Conservation (phyloP, 1,140 invertebrate genomes). For the Lordiphosa clarofinis region DNA sequence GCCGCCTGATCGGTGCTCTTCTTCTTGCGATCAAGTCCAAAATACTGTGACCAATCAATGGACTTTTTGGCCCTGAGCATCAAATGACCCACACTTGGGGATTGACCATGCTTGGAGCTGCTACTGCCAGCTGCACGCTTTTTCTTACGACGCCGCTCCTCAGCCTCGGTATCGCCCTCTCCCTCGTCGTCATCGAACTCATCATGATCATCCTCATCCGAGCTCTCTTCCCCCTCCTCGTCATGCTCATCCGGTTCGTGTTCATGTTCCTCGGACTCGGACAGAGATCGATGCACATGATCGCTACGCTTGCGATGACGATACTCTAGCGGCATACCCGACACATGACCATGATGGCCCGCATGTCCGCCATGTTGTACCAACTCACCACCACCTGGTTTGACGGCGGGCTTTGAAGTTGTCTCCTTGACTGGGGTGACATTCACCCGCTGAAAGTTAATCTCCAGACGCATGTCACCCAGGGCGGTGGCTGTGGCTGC, state of each 20-base stretch:
- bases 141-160: constrained; percentile 73
- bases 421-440: constrained; percentile 42
- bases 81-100: constrained; percentile 49
- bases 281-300: constrained; percentile 55
- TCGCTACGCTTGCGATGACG: constrained; percentile 73
- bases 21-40: constrained; percentile 89
- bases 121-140: constrained; percentile 45
- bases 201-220: constrained; percentile 80
- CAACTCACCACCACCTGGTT: constrained; percentile 29
- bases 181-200: constrained; percentile 80
- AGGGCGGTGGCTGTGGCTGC: constrained; percentile 44
- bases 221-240: constrained; percentile 72
- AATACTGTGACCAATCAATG: constrained; percentile 91
- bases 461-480: constrained; percentile 66
- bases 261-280: constrained; percentile 68
- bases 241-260: constrained; percentile 80
- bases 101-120: constrained; percentile 37
- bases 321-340: constrained; percentile 35
- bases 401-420: constrained; percentile 3
- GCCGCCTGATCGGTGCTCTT: constrained; percentile 80
- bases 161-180: constrained; percentile 78
- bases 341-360: constrained; percentile 34
- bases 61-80: constrained; percentile 84
- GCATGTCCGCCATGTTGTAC: constrained; percentile 50
- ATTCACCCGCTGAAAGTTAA: constrained; percentile 63